Evolutionary conservation across 2,113 vertebrate genomes (phyloP).

Genomic region (Paralichthys olivaceus): DNA sequence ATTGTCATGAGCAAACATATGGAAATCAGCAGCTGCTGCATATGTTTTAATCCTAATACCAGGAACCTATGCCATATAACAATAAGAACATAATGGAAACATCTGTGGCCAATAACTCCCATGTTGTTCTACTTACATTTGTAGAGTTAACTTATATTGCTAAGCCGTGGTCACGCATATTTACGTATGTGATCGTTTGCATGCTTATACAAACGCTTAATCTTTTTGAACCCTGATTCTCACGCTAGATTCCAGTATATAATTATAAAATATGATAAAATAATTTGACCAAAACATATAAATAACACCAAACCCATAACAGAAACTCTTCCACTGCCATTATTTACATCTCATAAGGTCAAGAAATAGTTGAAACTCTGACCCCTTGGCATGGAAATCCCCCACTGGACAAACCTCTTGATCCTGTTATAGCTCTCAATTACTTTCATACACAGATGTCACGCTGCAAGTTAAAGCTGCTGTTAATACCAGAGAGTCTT

Average conservation of each 20-base stretch:
- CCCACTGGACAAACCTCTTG: neutral
- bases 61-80: constrained; percentile 32
- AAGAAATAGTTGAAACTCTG: constrained; percentile 21
- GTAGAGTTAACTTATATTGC: neutral
- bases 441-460: constrained; percentile 52
- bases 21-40: constrained; percentile 3
- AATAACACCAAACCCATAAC: no score
- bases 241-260: no score
- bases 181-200: neutral
- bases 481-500: constrained; percentile 59
- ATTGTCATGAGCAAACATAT: neutral
- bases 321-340: neutral
- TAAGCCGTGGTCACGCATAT: neutral
- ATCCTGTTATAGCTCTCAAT: constrained; percentile 51
- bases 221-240: no score
- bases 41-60: constrained; percentile 42
- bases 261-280: no score
- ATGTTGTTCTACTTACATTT: constrained; percentile 32
- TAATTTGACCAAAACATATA: no score
- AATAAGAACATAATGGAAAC: constrained; percentile 50
- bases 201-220: no score
- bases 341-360: constrained; percentile 36
- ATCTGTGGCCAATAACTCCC: constrained; percentile 43
- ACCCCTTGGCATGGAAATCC: constrained; percentile 11
- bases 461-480: constrained; percentile 42